Evolutionary conservation across 2,888 invertebrate genomes (phyloP), one percentile per base, ranked within the genome.

Genomic region (Polyommatus icarus): DNA sequence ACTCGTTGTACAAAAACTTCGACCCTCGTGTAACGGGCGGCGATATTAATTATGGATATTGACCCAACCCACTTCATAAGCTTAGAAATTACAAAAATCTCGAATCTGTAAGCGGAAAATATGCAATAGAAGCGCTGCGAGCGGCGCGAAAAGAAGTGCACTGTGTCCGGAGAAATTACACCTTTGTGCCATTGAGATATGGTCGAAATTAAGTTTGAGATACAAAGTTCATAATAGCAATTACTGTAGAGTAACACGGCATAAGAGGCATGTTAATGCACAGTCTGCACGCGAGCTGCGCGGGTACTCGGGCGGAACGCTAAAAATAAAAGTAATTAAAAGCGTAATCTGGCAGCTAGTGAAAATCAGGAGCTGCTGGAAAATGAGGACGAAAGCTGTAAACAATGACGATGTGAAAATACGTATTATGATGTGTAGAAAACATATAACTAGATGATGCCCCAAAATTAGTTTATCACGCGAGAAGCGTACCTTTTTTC

Each of bases 241-340:
- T 88, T 87, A 88, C 85, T 82, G 83, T 84, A 81, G 83, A 85
- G 83, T 83, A 84, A 84, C 83, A 82, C 81, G 79, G 80, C 83
- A 84, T 83, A 83, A 84, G 84, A 84, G 84, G 84, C 84, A 84
- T 84, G 86, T 83, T 89, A 89, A 89, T 87, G 85, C 83, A 85
- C 83, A 84, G 83, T 82, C 83, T 83, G 83, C 89, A 88, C 87
- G 88, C 87, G 81, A 89, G 79, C 82, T 80, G 78, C 80, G 82
- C 81, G 82, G 82, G 78, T 78, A 59, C 50, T 18, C 59, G 83
- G 81, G 82, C 80, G 81, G 77, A 71, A 40, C 59, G 76, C 46
- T 78, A 54, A 78, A 79, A 77, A 78, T 77, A 76, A 78, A 61
- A 76, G 59, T 77, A 79, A 77, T 79, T 75, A 79, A 78, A 79